Evolutionary conservation across 2,888 invertebrate species (phyloP).

Genomic region (Acanthosepion esculentum): DNA sequence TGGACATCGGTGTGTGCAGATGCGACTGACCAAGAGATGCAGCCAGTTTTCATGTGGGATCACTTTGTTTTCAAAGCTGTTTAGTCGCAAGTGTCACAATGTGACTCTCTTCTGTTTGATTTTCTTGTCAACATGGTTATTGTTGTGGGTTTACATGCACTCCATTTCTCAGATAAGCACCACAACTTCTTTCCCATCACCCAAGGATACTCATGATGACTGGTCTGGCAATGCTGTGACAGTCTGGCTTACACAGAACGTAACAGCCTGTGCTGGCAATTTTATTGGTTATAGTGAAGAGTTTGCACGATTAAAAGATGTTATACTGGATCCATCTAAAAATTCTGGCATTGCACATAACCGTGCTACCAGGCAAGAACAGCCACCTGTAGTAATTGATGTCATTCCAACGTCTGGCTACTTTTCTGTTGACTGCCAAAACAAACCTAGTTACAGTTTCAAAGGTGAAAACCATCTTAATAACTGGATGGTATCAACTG

Average conservation of each 20-base stretch:
- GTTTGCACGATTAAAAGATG: conserved; percentile 55
- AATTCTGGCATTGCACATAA: neutral
- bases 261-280: conserved; percentile 49
- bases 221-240: conserved; percentile 14
- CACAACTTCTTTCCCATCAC: neutral
- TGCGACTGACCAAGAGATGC: conserved; percentile 2
- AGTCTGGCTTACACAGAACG: conserved; percentile 33
- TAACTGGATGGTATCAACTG: conserved; percentile 46
- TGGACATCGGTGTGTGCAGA: neutral
- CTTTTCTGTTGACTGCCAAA: conserved; percentile 47
- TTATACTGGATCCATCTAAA: conserved; percentile 56
- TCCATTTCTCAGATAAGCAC: neutral
- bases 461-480: conserved; percentile 49
- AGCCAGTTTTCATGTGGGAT: neutral
- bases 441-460: conserved; percentile 36
- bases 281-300: conserved; percentile 54
- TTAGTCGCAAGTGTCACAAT: conserved; percentile 14
- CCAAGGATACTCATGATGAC: neutral
- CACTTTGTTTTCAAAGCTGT: neutral
- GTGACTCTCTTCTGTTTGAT: neutral
- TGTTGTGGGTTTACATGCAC: neutral
- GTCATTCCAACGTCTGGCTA: conserved; percentile 45
- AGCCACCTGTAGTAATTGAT: neutral
- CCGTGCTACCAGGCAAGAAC: too few species aligned
- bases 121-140: neutral